Conservation (phyloP, 2,113 vertebrate genomes). For the Phyllostomus discolor region DNA sequence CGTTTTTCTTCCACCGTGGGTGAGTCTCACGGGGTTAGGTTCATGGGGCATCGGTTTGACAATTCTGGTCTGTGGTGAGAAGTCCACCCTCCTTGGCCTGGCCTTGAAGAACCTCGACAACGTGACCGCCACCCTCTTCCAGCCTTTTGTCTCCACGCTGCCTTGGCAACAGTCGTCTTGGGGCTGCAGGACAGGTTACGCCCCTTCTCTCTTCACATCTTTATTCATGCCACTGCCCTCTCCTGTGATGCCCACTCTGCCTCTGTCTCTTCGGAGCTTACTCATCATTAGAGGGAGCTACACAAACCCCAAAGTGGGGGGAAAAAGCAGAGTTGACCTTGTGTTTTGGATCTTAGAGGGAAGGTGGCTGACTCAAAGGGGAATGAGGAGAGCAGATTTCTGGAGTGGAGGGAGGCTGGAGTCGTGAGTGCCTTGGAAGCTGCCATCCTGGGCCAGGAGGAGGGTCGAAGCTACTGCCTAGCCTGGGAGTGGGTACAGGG, state of each 20-base stretch:
- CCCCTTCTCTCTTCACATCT: neutral
- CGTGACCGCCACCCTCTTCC: fast-evolving
- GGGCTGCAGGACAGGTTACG: fast-evolving
- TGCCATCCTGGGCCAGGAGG: neutral
- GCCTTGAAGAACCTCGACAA: neutral
- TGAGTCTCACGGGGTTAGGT: neutral
- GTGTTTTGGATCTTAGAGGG: neutral
- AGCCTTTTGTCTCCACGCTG: too few species aligned
- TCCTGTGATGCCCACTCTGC: neutral
- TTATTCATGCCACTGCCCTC: neutral
- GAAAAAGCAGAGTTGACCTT: neutral
- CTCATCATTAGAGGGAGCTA: neutral
- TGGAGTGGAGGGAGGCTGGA: neutral
- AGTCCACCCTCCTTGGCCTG: neutral
- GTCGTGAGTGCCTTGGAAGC: neutral
- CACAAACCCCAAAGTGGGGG: neutral
- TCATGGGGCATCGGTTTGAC: neutral
- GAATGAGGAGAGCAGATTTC: neutral
- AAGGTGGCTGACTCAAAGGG: neutral
- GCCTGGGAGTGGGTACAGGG: neutral
- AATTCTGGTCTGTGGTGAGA: neutral
- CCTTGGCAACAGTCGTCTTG: neutral
- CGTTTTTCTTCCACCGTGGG: neutral
- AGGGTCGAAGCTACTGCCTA: neutral
- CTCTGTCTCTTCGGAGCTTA: neutral